Evolutionary conservation across 1,140 invertebrate genomes (phyloP), one percentile per base, ranked within the genome.

Genomic region (Mercenaria mercenaria): DNA sequence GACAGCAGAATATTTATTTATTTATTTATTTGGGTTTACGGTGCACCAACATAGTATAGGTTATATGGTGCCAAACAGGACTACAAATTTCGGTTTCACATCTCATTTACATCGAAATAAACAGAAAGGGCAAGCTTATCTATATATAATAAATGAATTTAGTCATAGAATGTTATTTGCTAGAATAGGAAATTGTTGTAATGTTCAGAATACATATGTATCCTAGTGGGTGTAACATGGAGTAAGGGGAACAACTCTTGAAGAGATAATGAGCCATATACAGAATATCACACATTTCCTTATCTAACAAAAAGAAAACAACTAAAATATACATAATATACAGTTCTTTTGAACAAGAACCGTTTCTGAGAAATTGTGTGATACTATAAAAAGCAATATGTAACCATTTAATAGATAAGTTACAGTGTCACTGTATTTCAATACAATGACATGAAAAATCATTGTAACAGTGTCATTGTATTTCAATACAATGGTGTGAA

Each of bases 321-420:
- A 72, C 67, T 72, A 72, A 72, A 72, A 72, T 72, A 72, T 72
- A 72, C 67, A 72, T 41, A 72, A 72, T 64, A 8, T 64, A 56
- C 52, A 64, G 26, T 29, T n/a, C 59, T 64, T 64, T 64, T n/a
- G 15, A 64, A 64, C 26, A 64, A 64, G 59, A n/a, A 29, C 59
- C 29, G 59, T 64, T 29, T 64, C 26, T 26, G 26, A 41, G n/a
- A 74, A 74, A 74, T 18, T 74, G 37, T 41, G 37, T 74, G 69
- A 41, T n/a, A 39, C 69, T 74, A 23, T 32, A 74, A 39, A 39
- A 23, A 74, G 10, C 26, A 50, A 50, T 77, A 47, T 50, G 26
- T 77, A 47, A 32, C 74, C 41, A 77, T 50, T 39, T 77, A 77
- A 77, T 72, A 29, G 41, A 50, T 52, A 77, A 77, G 74, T 50